Conservation (phyloP, 2,113 vertebrate genomes). For the Percopsis transmontana region DNA sequence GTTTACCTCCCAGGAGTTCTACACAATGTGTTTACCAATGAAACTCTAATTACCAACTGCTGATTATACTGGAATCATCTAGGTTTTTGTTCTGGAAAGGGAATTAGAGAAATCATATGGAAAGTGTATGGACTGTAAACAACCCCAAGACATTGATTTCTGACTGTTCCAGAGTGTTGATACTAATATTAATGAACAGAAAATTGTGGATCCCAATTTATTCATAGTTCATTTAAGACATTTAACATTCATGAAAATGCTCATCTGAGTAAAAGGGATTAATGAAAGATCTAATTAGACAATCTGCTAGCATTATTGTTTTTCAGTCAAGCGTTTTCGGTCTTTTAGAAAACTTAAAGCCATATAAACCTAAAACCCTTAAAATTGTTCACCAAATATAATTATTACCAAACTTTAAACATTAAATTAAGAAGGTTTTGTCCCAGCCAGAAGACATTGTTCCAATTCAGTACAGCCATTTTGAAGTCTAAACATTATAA, state of each 20-base stretch:
- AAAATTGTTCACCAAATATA: too few species aligned
- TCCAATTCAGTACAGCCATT: too few species aligned
- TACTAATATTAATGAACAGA: slow-evolving; percentile 9
- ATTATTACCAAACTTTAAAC: too few species aligned
- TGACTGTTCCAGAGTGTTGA: not conserved
- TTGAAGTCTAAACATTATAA: too few species aligned
- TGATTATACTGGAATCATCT: slow-evolving; percentile 22
- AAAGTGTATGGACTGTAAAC: not conserved
- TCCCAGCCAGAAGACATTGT: too few species aligned
- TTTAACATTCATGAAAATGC: slow-evolving; percentile 22
- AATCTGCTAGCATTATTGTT: slow-evolving; percentile 16
- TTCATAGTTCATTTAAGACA: slow-evolving; percentile 22
- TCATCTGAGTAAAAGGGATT: slow-evolving; percentile 14
- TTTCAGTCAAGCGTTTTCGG: slow-evolving; percentile 17
- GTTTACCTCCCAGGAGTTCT: slow-evolving; percentile 27
- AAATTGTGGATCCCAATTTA: slow-evolving; percentile 13
- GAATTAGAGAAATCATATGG: not conserved
- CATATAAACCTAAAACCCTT: too few species aligned
- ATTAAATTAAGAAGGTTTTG: too few species aligned
- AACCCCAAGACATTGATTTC: slow-evolving; percentile 4
- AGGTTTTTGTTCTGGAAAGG: slow-evolving; percentile 22
- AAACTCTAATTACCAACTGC: slow-evolving; percentile 31
- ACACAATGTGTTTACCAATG: slow-evolving; percentile 28
- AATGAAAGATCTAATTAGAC: slow-evolving; percentile 30
- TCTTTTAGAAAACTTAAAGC: slow-evolving; percentile 4